These are phyloP conservation scores for Schlechtendalia chinensis DNA, from an alignment of 1,140 invertebrate species.

Conservation along the genomic window DNA sequence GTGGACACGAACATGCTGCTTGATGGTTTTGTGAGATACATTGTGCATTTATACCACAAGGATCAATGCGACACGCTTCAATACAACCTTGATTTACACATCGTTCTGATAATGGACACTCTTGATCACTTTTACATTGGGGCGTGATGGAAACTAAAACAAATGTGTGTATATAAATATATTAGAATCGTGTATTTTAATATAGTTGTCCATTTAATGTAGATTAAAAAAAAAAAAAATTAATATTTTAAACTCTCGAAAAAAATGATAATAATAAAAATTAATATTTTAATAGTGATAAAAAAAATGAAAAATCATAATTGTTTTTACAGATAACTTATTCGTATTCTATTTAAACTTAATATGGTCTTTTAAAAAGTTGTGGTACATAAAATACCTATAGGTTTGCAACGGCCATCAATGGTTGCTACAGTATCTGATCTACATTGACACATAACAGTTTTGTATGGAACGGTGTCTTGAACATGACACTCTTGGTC, in stretches of 20 bases:
- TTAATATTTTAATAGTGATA: background rate
- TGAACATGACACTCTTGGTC: conserved; percentile 76
- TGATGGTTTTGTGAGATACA: conserved; percentile 74
- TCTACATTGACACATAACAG: conserved; percentile 79
- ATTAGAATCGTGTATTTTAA: background rate
- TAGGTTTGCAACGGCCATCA: conserved; percentile 65
- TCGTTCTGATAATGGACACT: conserved; percentile 70
- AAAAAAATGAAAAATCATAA: background rate
- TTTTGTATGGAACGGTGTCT: conserved; percentile 74
- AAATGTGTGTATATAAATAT: background rate
- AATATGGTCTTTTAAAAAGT: background rate
- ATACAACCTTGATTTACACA: conserved; percentile 74
- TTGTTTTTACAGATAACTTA: background rate
- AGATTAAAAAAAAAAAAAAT: background rate
- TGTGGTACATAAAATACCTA: conserved; percentile 56
- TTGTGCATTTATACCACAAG: conserved; percentile 81
- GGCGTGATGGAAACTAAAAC: conserved; percentile 41
- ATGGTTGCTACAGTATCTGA: conserved; percentile 66
- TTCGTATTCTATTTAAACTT: background rate
- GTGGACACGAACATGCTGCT: conserved; percentile 74
- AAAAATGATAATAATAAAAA: no score
- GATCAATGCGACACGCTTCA: conserved; percentile 72
- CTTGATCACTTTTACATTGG: conserved; percentile 67
- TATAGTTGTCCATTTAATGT: background rate
- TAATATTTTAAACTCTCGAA: background rate